Percentiles rank a stretch among this genome's conserved stretches.
Conservation (phyloP, 2,888 invertebrate species). For the Suillia variegata region DNA sequence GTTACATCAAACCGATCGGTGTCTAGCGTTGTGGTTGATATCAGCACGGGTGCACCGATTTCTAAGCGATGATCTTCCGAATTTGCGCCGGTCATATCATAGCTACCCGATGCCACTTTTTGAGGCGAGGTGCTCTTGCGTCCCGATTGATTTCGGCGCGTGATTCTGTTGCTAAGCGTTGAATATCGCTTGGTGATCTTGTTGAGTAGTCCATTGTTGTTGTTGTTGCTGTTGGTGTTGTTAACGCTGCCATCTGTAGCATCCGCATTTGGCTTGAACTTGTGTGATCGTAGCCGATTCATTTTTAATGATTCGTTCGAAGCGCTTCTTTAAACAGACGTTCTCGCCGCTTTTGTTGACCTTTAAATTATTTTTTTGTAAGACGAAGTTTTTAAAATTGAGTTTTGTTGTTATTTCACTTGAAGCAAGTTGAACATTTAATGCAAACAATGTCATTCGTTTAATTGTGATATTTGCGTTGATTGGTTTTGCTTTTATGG, state of each 20-base stretch:
- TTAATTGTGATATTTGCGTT: background rate
- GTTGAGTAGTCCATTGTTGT: slow-evolving; percentile 46
- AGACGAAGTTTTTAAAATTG: too few species aligned
- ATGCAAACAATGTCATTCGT: background rate
- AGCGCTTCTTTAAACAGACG: too few species aligned
- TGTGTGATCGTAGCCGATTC: slow-evolving; percentile 53
- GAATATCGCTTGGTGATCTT: slow-evolving; percentile 59
- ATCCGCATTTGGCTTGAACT: slow-evolving; percentile 39
- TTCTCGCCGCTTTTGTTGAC: background rate
- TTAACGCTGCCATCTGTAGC: slow-evolving; percentile 30
- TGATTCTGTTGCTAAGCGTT: slow-evolving; percentile 55
- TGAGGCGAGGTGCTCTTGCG: slow-evolving; percentile 48
- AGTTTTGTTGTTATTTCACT: background rate
- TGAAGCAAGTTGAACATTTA: background rate
- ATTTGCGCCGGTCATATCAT: slow-evolving; percentile 58
- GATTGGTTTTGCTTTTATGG: background rate
- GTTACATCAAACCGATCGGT: slow-evolving; percentile 55
- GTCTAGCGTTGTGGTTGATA: slow-evolving; percentile 59
- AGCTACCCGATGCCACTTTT: slow-evolving; percentile 55
- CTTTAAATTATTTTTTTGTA: background rate
- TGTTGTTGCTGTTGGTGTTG: slow-evolving; percentile 29
- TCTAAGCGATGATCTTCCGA: slow-evolving; percentile 59
- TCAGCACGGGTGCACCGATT: slow-evolving; percentile 59
- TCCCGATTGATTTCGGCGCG: slow-evolving; percentile 47
- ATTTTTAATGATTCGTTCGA: slow-evolving; percentile 24